Conservation (phyloP, 1,140 invertebrate genomes). For the Phymorhynchus buccinoides region DNA sequence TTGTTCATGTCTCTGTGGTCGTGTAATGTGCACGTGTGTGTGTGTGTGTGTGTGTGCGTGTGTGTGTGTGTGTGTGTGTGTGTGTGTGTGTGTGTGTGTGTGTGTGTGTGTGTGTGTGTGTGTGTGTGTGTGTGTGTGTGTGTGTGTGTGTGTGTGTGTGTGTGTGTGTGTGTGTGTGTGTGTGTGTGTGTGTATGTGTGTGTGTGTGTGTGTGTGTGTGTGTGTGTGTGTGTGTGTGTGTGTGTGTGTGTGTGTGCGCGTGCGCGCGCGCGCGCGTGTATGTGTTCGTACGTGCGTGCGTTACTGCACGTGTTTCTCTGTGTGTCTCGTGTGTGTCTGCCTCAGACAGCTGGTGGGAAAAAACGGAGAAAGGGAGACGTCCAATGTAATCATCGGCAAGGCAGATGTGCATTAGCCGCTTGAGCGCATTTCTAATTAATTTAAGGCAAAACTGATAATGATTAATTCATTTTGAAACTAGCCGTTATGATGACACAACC, state of each 20-base stretch:
- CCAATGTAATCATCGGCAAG: not conserved
- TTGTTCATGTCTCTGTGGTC: not conserved
- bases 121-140: too few species aligned
- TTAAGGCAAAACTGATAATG: not conserved
- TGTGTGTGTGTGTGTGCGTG: slow-evolving; percentile 10
- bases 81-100: slow-evolving; percentile 10
- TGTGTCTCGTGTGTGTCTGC: too few species aligned
- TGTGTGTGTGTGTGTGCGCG: not conserved
- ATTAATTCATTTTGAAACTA: not conserved
- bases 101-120: not conserved
- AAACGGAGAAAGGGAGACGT: not conserved
- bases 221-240: not conserved
- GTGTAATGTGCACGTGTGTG: not conserved
- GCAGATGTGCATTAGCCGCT: not conserved
- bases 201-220: not conserved
- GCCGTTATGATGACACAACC: not conserved
- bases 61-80: not conserved
- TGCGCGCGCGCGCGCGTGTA: not conserved
- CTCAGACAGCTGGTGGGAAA: not conserved
- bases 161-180: not conserved
- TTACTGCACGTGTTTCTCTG: too few species aligned
- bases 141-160: too few species aligned
- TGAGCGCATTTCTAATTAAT: not conserved
- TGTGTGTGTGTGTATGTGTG: not conserved
- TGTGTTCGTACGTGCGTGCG: too few species aligned